Conservation (phyloP, 2,888 invertebrate species). For the Tupiocoris notatus region DNA sequence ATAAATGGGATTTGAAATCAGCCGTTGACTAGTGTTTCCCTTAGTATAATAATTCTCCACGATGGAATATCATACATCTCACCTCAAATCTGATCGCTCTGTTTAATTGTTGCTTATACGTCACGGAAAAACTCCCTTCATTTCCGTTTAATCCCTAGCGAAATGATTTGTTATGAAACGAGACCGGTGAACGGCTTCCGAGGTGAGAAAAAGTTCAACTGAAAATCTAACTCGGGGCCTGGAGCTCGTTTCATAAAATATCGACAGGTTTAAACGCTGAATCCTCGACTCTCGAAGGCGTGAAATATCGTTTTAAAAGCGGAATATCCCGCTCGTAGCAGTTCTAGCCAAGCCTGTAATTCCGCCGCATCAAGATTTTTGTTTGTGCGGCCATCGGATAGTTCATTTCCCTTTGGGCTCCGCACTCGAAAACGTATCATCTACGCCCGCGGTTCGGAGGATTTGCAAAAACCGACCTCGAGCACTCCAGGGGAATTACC, state of each 20-base stretch:
- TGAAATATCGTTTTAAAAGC: constrained; percentile 6
- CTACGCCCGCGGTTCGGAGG: not conserved
- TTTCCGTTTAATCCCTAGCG: not conserved
- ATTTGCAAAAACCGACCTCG: not conserved
- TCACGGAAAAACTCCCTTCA: not conserved
- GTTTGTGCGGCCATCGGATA: not conserved
- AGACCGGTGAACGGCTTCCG: not conserved
- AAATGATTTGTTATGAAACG: not conserved
- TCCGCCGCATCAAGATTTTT: constrained; percentile 1
- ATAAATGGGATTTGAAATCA: no score
- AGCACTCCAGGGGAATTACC: constrained; percentile 15
- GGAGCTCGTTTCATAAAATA: constrained; percentile 45
- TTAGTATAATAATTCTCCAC: no score
- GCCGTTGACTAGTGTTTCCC: no score
- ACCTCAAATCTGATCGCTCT: no score
- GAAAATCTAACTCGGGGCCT: constrained; percentile 42
- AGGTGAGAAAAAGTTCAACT: not conserved
- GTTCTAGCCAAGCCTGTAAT: not conserved
- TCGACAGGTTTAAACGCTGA: constrained; percentile 2
- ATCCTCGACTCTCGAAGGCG: not conserved
- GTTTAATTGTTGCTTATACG: no score
- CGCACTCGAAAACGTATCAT: not conserved
- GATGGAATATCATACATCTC: no score
- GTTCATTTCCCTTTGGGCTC: not conserved
- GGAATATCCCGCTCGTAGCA: not conserved